These are phyloP conservation scores for Pyrrhosoma nymphula DNA, from an alignment of 2,888 invertebrate genomes.

Conservation along the genomic window DNA sequence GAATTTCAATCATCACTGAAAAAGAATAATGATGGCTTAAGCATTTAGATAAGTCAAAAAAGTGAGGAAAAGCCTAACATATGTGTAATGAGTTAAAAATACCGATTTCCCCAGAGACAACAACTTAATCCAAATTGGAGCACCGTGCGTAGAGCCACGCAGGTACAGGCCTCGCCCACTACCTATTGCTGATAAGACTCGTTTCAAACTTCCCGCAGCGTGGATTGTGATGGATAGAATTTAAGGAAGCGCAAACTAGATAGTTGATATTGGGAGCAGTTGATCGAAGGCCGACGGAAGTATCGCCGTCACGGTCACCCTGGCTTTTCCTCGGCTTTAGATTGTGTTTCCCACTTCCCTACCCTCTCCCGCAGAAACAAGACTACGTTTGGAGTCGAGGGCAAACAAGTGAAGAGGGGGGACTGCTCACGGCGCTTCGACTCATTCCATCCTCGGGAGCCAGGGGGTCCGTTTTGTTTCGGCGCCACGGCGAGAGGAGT, in stretches of 20 bases:
- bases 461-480: not conserved
- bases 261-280: not conserved
- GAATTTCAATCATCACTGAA: no score
- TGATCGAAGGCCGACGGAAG: not conserved
- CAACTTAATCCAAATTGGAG: no score
- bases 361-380: not conserved
- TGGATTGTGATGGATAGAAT: not conserved
- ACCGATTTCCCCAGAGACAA: no score
- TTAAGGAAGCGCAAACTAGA: conserved; percentile 8
- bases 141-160: no score
- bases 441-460: not conserved
- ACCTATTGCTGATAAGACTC: not conserved
- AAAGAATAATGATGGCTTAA: no score
- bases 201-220: not conserved
- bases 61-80: no score
- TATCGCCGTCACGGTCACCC: not conserved
- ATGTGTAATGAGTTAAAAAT: no score
- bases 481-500: not conserved
- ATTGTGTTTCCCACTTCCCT: not conserved
- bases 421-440: not conserved
- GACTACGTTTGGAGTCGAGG: not conserved
- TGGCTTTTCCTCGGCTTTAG: conserved; percentile 4
- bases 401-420: conserved; percentile 16
- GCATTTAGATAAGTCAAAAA: no score
- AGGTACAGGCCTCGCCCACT: not conserved